These are phyloP conservation scores for Caenorhabditis latens DNA, from an alignment of 1,140 invertebrate species.

Conservation along the genomic window DNA sequence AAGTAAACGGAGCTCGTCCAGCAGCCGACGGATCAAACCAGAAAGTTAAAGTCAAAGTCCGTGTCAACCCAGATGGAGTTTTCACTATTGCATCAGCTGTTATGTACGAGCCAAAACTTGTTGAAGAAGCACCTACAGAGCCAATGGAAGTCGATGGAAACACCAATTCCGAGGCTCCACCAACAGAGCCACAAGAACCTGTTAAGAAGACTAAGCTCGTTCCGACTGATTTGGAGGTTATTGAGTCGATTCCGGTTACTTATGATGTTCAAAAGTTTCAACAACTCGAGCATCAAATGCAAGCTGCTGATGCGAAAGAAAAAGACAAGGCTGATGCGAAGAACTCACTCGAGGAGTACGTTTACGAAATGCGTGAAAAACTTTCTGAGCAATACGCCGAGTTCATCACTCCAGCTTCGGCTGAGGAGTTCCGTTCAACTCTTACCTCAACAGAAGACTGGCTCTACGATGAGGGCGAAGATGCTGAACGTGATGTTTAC, in stretches of 20 bases:
- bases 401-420: conserved; percentile 80
- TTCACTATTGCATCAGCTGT: conserved; percentile 88
- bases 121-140: conserved; percentile 79
- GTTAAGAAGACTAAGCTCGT: conserved; percentile 66
- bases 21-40: conserved; percentile 86
- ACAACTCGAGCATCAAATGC: conserved; percentile 80
- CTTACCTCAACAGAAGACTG: conserved; percentile 92
- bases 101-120: conserved; percentile 84
- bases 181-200: conserved; percentile 59
- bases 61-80: conserved; percentile 92
- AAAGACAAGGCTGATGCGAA: conserved; percentile 93
- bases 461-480: conserved; percentile 91
- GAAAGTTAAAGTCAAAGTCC: conserved; percentile 94
- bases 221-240: conserved; percentile 57
- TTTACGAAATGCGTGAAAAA: conserved; percentile 93
- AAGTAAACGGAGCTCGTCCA: conserved; percentile 87
- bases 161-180: conserved; percentile 38
- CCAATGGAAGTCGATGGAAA: conserved; percentile 63
- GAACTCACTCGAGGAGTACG: conserved; percentile 97
- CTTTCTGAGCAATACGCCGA: conserved; percentile 84
- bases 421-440: conserved; percentile 82
- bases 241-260: conserved; percentile 57
- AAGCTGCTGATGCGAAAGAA: conserved; percentile 86
- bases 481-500: conserved; percentile 89
- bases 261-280: conserved; percentile 66